These are phyloP conservation scores for Phymastichus coffea DNA, from an alignment of 1,140 invertebrate genomes.

Conservation along the genomic window DNA sequence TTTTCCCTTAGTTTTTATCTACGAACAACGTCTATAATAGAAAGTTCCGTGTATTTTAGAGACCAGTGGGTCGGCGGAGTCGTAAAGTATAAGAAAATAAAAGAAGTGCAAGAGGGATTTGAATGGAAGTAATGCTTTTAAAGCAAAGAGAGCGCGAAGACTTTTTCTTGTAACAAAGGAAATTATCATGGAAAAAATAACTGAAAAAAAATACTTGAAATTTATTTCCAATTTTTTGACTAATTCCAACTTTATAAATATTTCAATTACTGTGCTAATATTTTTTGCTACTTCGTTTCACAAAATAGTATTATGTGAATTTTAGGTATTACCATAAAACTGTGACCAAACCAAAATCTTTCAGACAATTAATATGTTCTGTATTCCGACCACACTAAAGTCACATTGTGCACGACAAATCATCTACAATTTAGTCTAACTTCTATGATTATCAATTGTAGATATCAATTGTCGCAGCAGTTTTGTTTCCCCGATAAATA, in stretches of 20 bases:
- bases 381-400: too few relatives aligned
- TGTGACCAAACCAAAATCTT: too few relatives aligned
- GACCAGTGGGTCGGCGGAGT: constrained; percentile 20
- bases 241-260: too few relatives aligned
- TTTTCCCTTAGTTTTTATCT: constrained; percentile 32
- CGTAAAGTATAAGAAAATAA: constrained; percentile 13
- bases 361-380: too few relatives aligned
- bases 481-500: constrained; percentile 33
- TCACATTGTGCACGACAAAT: constrained; percentile 33
- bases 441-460: constrained; percentile 35
- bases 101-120: neutral
- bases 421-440: constrained; percentile 34
- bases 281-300: too few relatives aligned
- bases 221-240: neutral
- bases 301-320: too few relatives aligned
- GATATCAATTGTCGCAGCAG: constrained; percentile 37
- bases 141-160: constrained; percentile 5
- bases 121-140: constrained; percentile 5
- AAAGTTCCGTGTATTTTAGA: constrained; percentile 41
- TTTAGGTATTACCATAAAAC: too few relatives aligned
- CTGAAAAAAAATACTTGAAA: neutral
- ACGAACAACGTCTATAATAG: constrained; percentile 50
- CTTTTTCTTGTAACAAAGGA: constrained; percentile 1
- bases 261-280: too few relatives aligned
- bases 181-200: neutral